These are phyloP conservation scores for Tipula unca DNA, from an alignment of 2,888 invertebrate species.

Conservation along the genomic window DNA sequence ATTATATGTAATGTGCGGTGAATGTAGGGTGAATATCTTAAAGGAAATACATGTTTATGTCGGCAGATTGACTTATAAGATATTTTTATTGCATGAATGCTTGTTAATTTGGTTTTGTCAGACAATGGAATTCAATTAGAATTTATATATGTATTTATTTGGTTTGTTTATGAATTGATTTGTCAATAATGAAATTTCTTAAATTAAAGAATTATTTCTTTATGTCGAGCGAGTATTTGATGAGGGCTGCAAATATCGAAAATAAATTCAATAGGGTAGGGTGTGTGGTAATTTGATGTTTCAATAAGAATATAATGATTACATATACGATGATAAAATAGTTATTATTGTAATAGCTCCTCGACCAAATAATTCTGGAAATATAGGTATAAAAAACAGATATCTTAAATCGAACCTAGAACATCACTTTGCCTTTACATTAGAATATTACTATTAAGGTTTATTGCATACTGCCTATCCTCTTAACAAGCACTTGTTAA, in stretches of 20 bases:
- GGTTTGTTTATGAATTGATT: neutral
- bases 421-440: too few species aligned
- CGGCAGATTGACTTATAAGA: neutral
- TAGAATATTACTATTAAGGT: too few species aligned
- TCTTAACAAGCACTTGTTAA: too few species aligned
- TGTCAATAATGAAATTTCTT: neutral
- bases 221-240: neutral
- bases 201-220: neutral
- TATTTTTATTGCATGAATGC: neutral
- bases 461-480: too few species aligned
- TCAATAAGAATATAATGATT: too few species aligned
- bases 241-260: too few species aligned
- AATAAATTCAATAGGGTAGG: too few species aligned
- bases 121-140: neutral
- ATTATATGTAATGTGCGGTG: neutral
- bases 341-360: too few species aligned
- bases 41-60: neutral
- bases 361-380: too few species aligned
- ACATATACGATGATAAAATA: too few species aligned
- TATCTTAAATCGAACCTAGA: too few species aligned
- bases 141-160: neutral
- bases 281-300: neutral
- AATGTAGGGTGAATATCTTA: neutral
- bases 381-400: too few species aligned
- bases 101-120: neutral